Percentiles rank a stretch among this genome's conserved stretches.
Conservation (phyloP, 1,140 invertebrate species). For the Heliconius hermathena region DNA sequence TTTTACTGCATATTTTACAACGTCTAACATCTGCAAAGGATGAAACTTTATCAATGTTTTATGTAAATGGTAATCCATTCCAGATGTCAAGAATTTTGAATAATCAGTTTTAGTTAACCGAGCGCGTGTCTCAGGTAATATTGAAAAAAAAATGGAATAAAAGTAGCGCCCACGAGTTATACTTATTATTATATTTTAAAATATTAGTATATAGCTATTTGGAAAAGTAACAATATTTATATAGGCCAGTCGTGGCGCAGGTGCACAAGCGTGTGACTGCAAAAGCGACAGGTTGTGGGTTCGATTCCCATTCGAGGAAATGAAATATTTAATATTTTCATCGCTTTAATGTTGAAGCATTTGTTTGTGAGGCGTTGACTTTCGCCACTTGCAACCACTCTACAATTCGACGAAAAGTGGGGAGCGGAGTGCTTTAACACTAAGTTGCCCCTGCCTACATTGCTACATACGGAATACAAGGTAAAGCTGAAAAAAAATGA, state of each 20-base stretch:
- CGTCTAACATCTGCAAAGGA: slow-evolving; percentile 24
- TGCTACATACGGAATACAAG: not conserved
- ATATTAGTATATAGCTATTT: not conserved
- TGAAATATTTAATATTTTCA: no score
- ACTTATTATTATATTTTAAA: not conserved
- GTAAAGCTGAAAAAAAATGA: no score
- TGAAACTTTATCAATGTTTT: not conserved
- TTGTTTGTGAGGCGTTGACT: no score
- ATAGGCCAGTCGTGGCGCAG: not conserved
- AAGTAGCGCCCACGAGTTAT: not conserved
- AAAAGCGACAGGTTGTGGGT: no score
- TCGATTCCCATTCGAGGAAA: no score
- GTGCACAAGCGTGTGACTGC: no score
- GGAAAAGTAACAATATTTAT: not conserved
- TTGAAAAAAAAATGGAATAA: not conserved
- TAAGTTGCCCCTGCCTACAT: no score
- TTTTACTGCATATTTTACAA: slow-evolving; percentile 1
- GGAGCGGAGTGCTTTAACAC: no score
- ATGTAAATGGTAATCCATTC: slow-evolving; percentile 30
- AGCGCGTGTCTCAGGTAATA: slow-evolving; percentile 18
- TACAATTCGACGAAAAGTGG: no score
- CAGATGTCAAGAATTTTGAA: slow-evolving; percentile 30
- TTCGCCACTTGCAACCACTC: no score
- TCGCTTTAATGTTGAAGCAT: no score
- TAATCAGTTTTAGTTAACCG: slow-evolving; percentile 3